These are phyloP conservation scores for Kryptolebias marmoratus DNA, from an alignment of 2,113 vertebrate species.

Conservation along the genomic window DNA sequence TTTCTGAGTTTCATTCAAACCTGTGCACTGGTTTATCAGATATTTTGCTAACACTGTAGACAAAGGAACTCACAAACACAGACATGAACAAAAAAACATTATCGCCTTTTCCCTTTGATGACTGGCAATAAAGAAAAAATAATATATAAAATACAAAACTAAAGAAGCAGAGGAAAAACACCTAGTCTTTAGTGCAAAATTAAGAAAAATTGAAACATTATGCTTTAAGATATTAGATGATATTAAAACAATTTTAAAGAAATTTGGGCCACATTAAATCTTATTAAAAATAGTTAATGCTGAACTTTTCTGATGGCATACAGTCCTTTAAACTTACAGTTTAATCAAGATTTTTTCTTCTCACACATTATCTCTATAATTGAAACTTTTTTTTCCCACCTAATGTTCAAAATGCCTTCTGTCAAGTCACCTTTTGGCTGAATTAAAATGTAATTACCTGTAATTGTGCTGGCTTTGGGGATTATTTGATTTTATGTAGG, in stretches of 20 bases:
- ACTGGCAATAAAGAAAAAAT: too few species aligned
- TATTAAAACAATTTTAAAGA: neutral
- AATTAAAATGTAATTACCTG: slow-evolving; percentile 79
- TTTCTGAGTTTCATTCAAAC: too few species aligned
- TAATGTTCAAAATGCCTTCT: slow-evolving; percentile 62
- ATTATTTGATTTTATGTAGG: slow-evolving; percentile 77
- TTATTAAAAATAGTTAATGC: neutral
- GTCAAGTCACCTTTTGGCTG: slow-evolving; percentile 74
- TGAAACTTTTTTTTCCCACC: slow-evolving; percentile 61
- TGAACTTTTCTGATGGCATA: neutral
- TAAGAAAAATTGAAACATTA: too few species aligned
- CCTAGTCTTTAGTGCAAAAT: too few species aligned
- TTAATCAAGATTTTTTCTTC: slow-evolving; percentile 41
- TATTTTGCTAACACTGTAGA: too few species aligned
- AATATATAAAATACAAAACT: too few species aligned
- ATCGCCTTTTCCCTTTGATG: too few species aligned
- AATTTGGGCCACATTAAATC: neutral
- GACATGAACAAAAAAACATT: too few species aligned
- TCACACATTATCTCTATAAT: slow-evolving; percentile 53
- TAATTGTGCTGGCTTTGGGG: slow-evolving; percentile 76
- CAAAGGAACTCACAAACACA: too few species aligned
- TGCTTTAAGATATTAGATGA: too few species aligned
- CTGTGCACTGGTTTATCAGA: too few species aligned
- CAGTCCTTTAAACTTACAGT: slow-evolving; percentile 1
- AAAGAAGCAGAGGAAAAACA: too few species aligned